These are phyloP conservation scores for Pionites leucogaster DNA, from an alignment of 2,113 vertebrate species.

Conservation along the genomic window DNA sequence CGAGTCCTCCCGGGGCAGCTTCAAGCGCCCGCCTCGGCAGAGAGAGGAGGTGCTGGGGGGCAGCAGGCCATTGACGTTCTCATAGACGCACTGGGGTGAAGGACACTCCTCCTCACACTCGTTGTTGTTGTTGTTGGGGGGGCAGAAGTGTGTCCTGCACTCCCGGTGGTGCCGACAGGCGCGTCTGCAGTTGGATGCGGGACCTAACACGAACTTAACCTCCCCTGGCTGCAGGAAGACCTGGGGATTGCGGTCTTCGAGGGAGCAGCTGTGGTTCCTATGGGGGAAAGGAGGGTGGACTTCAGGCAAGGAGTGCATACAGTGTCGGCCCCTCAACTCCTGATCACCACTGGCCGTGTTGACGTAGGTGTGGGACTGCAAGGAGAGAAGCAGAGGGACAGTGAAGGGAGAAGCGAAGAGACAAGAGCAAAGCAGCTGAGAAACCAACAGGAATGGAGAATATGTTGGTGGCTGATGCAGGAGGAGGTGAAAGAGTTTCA, in stretches of 20 bases:
- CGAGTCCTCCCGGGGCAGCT: slow-evolving; percentile 71
- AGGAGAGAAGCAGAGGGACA: slow-evolving; percentile 40
- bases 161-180: slow-evolving; percentile 25
- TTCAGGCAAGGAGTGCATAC: slow-evolving; percentile 91
- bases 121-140: slow-evolving; percentile 79
- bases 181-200: slow-evolving; percentile 82
- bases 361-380: slow-evolving; percentile 96
- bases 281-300: slow-evolving; percentile 81
- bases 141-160: slow-evolving; percentile 20
- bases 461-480: rapidly evolving
- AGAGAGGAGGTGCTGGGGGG: slow-evolving; percentile 33
- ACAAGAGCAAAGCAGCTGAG: not conserved
- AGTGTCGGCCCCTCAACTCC: slow-evolving; percentile 86
- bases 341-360: slow-evolving; percentile 91
- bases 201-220: slow-evolving; percentile 94
- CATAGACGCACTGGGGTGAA: slow-evolving; percentile 84
- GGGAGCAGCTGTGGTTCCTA: slow-evolving; percentile 80
- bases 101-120: slow-evolving; percentile 81
- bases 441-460: not conserved
- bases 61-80: slow-evolving; percentile 87
- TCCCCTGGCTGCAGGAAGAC: slow-evolving; percentile 92
- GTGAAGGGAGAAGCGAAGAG: slow-evolving; percentile 5
- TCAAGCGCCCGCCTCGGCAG: slow-evolving; percentile 72
- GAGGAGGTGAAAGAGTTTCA: not conserved
- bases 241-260: slow-evolving; percentile 88